Conservation (phyloP, 2,113 vertebrate genomes). For the Pseudonaja textilis region DNA sequence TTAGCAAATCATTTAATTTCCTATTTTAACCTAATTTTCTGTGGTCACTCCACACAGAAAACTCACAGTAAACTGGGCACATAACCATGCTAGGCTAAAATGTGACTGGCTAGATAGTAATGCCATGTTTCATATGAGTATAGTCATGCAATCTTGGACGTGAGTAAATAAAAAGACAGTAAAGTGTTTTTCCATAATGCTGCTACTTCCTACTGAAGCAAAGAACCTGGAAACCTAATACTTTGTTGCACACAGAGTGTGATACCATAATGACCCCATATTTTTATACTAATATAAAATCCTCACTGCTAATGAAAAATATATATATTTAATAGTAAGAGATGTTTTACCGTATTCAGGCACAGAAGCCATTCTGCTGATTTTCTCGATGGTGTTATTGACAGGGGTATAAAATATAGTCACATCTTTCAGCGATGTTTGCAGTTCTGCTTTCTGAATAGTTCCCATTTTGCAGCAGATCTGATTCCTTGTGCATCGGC, state of each 20-base stretch:
- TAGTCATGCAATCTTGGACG: not conserved
- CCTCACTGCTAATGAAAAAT: not conserved
- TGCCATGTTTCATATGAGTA: not conserved
- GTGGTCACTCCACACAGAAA: not conserved
- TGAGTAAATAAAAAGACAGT: not conserved
- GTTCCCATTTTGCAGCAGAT: conserved; percentile 57
- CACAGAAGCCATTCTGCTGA: conserved; percentile 43
- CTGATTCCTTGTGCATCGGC: conserved; percentile 52
- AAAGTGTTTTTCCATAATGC: not conserved
- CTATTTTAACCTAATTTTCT: not conserved
- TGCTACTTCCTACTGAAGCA: not conserved
- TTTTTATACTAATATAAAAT: not conserved
- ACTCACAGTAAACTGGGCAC: not conserved
- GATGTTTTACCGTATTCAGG: conserved; percentile 32
- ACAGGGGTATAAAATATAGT: conserved; percentile 40
- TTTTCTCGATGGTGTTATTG: conserved; percentile 50
- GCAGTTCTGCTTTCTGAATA: conserved; percentile 29
- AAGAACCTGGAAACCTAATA: not conserved
- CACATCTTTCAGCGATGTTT: conserved; percentile 41
- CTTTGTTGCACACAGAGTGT: not conserved
- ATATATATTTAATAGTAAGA: not conserved
- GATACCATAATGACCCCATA: not conserved
- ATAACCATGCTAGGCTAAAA: not conserved
- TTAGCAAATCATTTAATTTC: not conserved
- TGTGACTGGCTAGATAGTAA: not conserved